Evolutionary conservation across 2,113 vertebrate genomes (phyloP).

Genomic region (Nerophis ophidion): DNA sequence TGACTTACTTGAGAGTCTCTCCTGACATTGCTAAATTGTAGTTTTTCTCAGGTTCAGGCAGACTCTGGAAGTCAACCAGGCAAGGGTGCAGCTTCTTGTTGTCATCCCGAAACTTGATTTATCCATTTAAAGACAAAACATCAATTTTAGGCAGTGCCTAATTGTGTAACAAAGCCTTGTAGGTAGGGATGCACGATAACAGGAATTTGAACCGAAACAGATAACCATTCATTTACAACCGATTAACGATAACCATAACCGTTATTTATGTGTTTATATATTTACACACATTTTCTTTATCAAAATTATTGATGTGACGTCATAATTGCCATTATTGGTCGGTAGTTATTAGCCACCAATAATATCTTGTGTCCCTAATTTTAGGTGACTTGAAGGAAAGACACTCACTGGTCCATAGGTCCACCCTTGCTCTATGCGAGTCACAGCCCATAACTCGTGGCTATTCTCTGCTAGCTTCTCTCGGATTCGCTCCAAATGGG

Average conservation of each 20-base stretch:
- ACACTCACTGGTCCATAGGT: conserved; percentile 83
- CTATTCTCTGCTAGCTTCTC: conserved; percentile 97
- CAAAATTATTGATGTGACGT: no score
- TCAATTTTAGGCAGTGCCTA: not conserved
- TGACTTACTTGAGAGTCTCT: conserved; percentile 85
- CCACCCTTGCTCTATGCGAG: conserved; percentile 96
- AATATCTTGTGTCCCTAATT: no score
- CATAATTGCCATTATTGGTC: no score
- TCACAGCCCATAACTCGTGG: conserved; percentile 94
- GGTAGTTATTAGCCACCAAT: no score
- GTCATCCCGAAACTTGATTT: conserved; percentile 82
- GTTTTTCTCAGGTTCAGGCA: conserved; percentile 86
- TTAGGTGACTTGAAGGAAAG: not conserved
- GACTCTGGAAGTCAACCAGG: conserved; percentile 82
- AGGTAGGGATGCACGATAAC: no score
- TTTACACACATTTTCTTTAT: no score
- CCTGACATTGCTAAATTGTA: conserved; percentile 93
- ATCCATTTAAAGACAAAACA: conserved; percentile 1
- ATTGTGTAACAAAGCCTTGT: not conserved
- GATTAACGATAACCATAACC: no score
- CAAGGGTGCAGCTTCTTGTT: conserved; percentile 88
- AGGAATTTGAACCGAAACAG: no score
- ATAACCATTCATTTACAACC: no score
- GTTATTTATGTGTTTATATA: no score
- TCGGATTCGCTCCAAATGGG: conserved; percentile 90